These are phyloP conservation scores for Pelecanus crispus DNA, from an alignment of 2,113 vertebrate genomes.

Conservation along the genomic window DNA sequence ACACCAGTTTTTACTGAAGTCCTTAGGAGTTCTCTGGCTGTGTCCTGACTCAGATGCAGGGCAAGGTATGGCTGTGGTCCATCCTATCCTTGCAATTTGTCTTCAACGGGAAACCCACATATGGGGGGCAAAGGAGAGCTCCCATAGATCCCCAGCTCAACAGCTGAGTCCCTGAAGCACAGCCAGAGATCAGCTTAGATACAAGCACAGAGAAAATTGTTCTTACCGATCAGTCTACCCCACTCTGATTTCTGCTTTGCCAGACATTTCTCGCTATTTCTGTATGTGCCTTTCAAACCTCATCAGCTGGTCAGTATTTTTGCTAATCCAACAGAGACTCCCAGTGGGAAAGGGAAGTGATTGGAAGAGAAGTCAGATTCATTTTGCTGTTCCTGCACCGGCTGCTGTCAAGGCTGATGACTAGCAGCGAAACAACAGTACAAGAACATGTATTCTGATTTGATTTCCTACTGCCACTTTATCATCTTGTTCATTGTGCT, in stretches of 20 bases:
- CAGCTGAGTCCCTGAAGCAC: neutral
- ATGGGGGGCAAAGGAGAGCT: neutral
- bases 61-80: neutral
- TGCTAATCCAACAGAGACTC: constrained; percentile 22
- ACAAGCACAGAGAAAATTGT: neutral
- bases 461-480: neutral
- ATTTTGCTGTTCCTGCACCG: neutral
- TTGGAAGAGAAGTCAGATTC: neutral
- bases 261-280: neutral
- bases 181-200: neutral
- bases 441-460: neutral
- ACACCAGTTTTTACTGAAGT: neutral
- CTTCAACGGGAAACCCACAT: neutral
- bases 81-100: neutral
- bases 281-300: neutral
- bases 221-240: neutral
- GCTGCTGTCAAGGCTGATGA: neutral
- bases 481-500: neutral
- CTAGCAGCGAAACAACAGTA: neutral
- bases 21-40: neutral
- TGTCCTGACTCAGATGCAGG: neutral
- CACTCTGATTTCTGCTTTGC: neutral
- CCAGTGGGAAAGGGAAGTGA: neutral
- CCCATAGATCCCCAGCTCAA: neutral
- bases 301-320: neutral